phyloP scores from a whole-genome alignment of 2,797 vertebrate genomes.

The Channa striata region DNA sequence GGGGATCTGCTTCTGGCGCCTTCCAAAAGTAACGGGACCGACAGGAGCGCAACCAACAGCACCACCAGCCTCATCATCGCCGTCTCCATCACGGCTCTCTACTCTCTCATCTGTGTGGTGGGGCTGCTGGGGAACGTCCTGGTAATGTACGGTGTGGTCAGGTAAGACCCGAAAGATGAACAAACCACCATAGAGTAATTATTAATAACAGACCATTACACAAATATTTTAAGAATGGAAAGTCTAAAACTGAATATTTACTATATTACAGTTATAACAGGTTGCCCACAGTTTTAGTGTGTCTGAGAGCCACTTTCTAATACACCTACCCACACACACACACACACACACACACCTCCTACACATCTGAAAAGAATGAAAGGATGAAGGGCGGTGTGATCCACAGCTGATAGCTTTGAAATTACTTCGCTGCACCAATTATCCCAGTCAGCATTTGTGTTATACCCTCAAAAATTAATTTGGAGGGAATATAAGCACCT shows the following conservation, averaged over 20 bases:
- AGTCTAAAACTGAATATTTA: background rate
- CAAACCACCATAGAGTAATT: background rate
- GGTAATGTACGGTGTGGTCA: slow-evolving; percentile 96
- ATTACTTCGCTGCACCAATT: slow-evolving; percentile 38
- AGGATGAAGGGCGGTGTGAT: background rate
- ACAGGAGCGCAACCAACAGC: slow-evolving; percentile 65
- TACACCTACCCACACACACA: slow-evolving; percentile 24
- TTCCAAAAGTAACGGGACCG: slow-evolving; percentile 76
- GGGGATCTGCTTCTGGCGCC: slow-evolving; percentile 61
- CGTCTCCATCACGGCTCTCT: slow-evolving; percentile 92
- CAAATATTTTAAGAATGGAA: background rate
- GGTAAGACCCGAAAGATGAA: slow-evolving; percentile 83
- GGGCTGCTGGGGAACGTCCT: slow-evolving; percentile 95
- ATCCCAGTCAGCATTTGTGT: slow-evolving; percentile 19
- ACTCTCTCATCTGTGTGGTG: slow-evolving; percentile 93
- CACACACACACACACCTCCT: slow-evolving; percentile 17
- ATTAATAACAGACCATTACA: background rate
- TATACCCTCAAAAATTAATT: background rate
- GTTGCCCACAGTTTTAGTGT: slow-evolving; percentile 23
- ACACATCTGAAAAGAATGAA: background rate
- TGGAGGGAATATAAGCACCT: background rate
- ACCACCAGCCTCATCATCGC: slow-evolving; percentile 83
- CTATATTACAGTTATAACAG: background rate
- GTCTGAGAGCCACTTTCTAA: slow-evolving; percentile 30
- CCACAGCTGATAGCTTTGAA: slow-evolving; percentile 1